Evolutionary conservation across 2,888 invertebrate genomes (phyloP).

Genomic region (Eurois occulta): DNA sequence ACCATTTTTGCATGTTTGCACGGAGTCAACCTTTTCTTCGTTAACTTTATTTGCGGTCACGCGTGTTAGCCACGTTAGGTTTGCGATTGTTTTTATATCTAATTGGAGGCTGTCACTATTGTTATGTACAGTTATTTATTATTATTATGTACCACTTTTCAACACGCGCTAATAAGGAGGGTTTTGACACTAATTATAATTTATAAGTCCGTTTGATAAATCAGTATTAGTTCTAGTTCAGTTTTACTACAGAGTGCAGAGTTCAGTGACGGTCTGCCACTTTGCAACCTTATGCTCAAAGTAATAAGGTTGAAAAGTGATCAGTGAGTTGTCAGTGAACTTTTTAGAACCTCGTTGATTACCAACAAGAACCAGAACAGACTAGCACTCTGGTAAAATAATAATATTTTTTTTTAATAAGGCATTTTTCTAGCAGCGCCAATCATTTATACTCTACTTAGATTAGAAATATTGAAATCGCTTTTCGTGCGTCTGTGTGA

Average conservation of each 20-base stretch:
- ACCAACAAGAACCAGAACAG: neutral
- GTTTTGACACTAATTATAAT: conserved; percentile 38
- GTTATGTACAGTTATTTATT: conserved; percentile 40
- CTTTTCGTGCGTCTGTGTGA: neutral
- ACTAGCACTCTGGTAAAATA: neutral
- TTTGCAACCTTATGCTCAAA: too few species aligned
- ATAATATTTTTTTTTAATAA: too few species aligned
- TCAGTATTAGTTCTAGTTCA: neutral
- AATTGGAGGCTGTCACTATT: conserved; percentile 53
- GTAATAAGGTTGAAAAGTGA: too few species aligned
- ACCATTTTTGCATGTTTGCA: neutral
- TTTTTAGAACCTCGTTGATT: too few species aligned
- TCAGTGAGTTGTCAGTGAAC: too few species aligned
- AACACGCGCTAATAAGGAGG: conserved; percentile 13
- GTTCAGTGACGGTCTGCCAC: too few species aligned
- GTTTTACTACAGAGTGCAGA: neutral
- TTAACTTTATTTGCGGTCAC: neutral
- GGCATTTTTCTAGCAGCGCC: too few species aligned
- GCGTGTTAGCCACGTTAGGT: conserved; percentile 5
- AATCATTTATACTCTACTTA: too few species aligned
- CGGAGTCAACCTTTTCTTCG: conserved; percentile 26
- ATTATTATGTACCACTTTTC: conserved; percentile 8
- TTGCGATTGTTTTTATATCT: conserved; percentile 42
- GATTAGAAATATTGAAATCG: too few species aligned
- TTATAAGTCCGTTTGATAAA: conserved; percentile 1